phyloP scores from a whole-genome alignment of 2,797 vertebrate species.

The Neosalanx taihuensis region DNA sequence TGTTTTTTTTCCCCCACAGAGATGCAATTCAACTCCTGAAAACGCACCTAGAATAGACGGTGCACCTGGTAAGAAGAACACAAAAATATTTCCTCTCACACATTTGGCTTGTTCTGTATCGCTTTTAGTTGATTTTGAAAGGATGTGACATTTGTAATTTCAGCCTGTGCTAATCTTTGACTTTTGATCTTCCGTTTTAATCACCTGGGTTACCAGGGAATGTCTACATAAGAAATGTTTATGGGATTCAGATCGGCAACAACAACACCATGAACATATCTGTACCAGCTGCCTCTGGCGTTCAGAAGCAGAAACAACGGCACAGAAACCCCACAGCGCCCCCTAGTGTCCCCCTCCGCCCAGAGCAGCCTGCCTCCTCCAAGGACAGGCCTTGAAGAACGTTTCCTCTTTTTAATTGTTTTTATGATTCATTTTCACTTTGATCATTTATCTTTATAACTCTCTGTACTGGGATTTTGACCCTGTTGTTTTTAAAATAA shows the following conservation, averaged over 20 bases:
- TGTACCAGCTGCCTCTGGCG: not conserved
- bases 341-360: not conserved
- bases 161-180: not conserved
- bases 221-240: conserved; percentile 31
- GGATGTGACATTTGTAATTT: not conserved
- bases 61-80: too few species aligned
- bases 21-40: too few species aligned
- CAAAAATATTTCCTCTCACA: not conserved
- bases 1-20: too few species aligned
- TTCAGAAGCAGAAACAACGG: conserved; percentile 35
- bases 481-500: too few species aligned
- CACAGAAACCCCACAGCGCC: conserved; percentile 66
- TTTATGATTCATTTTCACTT: not conserved
- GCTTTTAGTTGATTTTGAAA: too few species aligned
- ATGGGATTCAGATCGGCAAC: conserved; percentile 55
- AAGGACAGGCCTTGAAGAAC: not conserved
- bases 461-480: too few species aligned
- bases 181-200: not conserved
- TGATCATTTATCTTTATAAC: not conserved
- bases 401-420: too few species aligned
- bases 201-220: not conserved
- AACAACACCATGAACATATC: conserved; percentile 56
- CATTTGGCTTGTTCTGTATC: not conserved
- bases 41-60: too few species aligned
- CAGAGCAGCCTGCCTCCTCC: accelerated